These are phyloP conservation scores for Pangasianodon gigas DNA, from an alignment of 2,113 vertebrate genomes.

Conservation along the genomic window DNA sequence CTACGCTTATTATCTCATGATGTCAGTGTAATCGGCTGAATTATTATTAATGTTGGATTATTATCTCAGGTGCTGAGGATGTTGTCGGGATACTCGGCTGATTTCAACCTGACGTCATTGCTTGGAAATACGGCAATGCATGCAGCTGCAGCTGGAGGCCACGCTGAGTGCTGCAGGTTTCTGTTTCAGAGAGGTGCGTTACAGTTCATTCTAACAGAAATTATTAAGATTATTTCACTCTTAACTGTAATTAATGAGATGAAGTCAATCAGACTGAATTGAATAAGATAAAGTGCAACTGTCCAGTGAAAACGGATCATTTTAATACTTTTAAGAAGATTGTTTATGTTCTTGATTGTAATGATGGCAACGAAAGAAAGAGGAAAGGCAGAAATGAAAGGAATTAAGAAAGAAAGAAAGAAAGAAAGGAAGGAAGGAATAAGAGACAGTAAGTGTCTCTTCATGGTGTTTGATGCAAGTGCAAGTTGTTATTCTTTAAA, in stretches of 20 bases:
- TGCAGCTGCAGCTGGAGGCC: constrained; percentile 78
- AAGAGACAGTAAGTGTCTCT: no score
- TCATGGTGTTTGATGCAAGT: no score
- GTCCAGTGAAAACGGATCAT: no score
- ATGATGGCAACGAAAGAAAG: no score
- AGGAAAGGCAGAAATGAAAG: no score
- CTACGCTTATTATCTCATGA: not conserved
- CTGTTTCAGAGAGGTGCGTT: constrained; percentile 82
- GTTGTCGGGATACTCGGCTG: constrained; percentile 72
- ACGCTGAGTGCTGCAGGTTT: constrained; percentile 80
- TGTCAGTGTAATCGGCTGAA: not conserved
- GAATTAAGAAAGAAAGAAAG: no score
- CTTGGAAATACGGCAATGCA: constrained; percentile 81
- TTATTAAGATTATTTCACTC: not conserved
- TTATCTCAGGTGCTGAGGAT: constrained; percentile 56
- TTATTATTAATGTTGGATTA: not conserved
- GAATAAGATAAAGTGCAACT: no score
- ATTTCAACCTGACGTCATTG: constrained; percentile 74
- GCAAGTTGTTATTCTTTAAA: no score
- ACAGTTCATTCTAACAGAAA: not conserved
- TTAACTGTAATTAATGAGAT: not conserved
- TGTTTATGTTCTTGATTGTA: no score
- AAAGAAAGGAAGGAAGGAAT: no score
- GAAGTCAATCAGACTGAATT: no score
- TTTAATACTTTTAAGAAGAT: no score